phyloP scores from a whole-genome alignment of 1,140 invertebrate species.

The Sycophaga agraensis region DNA sequence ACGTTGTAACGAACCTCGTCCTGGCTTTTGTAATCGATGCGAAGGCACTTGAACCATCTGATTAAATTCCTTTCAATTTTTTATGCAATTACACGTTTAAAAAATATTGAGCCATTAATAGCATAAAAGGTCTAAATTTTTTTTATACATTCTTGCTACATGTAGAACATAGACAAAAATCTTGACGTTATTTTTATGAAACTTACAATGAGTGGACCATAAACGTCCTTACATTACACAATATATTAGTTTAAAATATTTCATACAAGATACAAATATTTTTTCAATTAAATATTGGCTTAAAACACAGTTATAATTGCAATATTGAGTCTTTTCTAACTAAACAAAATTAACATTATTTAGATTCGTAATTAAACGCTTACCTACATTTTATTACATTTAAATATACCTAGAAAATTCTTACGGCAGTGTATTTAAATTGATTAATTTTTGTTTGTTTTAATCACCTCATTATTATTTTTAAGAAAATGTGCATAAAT shows the following conservation, averaged over 20 bases:
- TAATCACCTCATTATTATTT: too few species aligned
- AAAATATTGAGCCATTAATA: slow-evolving; percentile 32
- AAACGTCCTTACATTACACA: slow-evolving; percentile 38
- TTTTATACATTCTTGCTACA: slow-evolving; percentile 16
- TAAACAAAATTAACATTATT: neutral
- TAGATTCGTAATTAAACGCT: neutral
- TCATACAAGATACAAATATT: slow-evolving; percentile 33
- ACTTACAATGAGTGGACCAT: slow-evolving; percentile 26
- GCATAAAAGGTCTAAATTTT: slow-evolving; percentile 38
- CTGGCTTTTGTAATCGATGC: slow-evolving; percentile 20
- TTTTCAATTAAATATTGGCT: neutral
- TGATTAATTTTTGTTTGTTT: too few species aligned
- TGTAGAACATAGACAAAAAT: slow-evolving; percentile 37
- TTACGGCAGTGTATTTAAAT: slow-evolving; percentile 1
- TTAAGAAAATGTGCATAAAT: too few species aligned
- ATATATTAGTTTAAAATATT: slow-evolving; percentile 48
- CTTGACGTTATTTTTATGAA: slow-evolving; percentile 32
- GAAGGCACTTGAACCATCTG: slow-evolving; percentile 33
- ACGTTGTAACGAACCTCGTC: neutral
- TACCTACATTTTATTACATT: neutral
- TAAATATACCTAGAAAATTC: neutral
- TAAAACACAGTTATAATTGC: neutral
- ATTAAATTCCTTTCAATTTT: slow-evolving; percentile 19
- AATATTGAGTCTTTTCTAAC: neutral
- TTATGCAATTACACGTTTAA: slow-evolving; percentile 5